A percentile compares a stretch with the other conserved stretches of the same genome.
Conservation (phyloP, 2,888 invertebrate genomes). For the Odontomyia ornata region DNA sequence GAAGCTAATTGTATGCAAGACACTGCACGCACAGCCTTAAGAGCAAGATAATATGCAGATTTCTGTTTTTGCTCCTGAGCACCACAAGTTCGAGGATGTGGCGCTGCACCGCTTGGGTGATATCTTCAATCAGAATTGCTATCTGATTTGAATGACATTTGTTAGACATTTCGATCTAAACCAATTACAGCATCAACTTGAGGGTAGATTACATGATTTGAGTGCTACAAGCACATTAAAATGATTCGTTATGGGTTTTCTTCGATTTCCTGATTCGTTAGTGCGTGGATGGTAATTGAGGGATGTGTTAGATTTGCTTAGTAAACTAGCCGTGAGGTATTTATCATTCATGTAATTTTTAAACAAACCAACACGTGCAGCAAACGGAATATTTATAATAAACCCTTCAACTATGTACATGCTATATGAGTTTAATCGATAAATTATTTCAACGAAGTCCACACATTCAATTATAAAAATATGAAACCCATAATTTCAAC, state of each 20-base stretch:
- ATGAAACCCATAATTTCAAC: too few species aligned
- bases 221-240: neutral
- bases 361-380: too few species aligned
- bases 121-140: neutral
- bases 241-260: neutral
- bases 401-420: too few species aligned
- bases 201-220: too few species aligned
- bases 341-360: too few species aligned
- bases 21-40: neutral
- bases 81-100: neutral
- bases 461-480: too few species aligned
- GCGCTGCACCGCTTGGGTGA: neutral
- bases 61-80: neutral
- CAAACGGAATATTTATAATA: too few species aligned
- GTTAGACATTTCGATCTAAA: neutral
- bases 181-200: neutral
- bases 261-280: neutral
- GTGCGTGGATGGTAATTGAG: neutral
- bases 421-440: too few species aligned
- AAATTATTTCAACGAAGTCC: too few species aligned
- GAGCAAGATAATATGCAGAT: neutral
- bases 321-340: too few species aligned
- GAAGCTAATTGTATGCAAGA: slow-evolving; percentile 20
- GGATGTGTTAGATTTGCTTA: too few species aligned
- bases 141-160: slow-evolving; percentile 23